phyloP scores from a whole-genome alignment of 1,140 invertebrate genomes.

The Listronotus bonariensis region DNA sequence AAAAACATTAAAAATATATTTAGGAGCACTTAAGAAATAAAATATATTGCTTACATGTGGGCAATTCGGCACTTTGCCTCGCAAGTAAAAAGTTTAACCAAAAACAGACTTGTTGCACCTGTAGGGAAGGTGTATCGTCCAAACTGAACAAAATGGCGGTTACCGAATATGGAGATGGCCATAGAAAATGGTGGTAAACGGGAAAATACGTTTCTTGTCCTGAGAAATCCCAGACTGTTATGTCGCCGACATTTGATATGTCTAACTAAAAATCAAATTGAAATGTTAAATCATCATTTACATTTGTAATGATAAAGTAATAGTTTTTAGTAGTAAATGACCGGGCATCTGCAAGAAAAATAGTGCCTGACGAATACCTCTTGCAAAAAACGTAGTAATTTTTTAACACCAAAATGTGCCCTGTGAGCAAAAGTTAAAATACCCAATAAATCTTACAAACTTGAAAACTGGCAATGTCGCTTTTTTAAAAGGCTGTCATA shows the following conservation, averaged over 20 bases:
- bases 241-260: constrained; percentile 63
- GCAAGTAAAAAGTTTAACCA: constrained; percentile 83
- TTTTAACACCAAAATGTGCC: too few relatives aligned
- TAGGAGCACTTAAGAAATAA: neutral
- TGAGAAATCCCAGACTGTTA: constrained; percentile 82
- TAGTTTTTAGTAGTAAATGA: too few relatives aligned
- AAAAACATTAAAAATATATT: too few relatives aligned
- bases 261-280: constrained; percentile 58
- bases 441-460: too few relatives aligned
- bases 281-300: too few relatives aligned
- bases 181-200: constrained; percentile 67
- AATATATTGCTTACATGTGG: constrained; percentile 64
- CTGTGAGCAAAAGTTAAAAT: too few relatives aligned
- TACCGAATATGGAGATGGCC: constrained; percentile 47
- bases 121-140: constrained; percentile 71
- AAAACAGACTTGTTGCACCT: constrained; percentile 76
- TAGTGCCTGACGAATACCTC: too few relatives aligned
- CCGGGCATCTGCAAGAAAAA: too few relatives aligned
- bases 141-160: constrained; percentile 77
- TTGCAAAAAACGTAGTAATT: too few relatives aligned
- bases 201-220: constrained; percentile 80
- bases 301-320: too few relatives aligned
- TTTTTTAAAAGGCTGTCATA: neutral
- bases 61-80: constrained; percentile 65
- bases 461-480: too few relatives aligned